A percentile compares a stretch with the other conserved stretches of the same genome.
Conservation (phyloP, 2,113 vertebrate genomes). For the Lophius piscatorius region DNA sequence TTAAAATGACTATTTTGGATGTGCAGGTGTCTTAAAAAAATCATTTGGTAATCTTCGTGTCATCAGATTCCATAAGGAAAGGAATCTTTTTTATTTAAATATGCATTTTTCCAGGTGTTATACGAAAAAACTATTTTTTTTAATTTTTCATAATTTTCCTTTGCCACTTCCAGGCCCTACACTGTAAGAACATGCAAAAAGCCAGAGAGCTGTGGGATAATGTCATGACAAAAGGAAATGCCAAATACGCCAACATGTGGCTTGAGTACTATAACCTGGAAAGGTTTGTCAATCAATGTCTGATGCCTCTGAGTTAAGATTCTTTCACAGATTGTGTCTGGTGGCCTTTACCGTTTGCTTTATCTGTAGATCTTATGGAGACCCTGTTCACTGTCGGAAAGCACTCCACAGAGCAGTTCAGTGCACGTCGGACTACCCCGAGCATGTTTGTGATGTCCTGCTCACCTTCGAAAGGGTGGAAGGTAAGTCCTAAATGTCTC, state of each 20-base stretch:
- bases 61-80: too few species aligned
- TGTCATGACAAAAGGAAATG: conserved; percentile 98
- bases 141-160: not conserved
- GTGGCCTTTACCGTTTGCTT: not conserved
- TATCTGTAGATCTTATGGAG: conserved; percentile 86
- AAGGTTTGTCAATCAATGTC: conserved; percentile 77
- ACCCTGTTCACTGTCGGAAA: conserved; percentile 90
- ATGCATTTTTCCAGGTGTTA: too few species aligned
- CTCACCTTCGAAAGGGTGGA: conserved; percentile 94
- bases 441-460: conserved; percentile 96
- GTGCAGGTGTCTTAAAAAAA: too few species aligned
- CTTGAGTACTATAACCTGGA: conserved; percentile 97
- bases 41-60: too few species aligned
- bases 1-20: too few species aligned
- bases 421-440: conserved; percentile 94
- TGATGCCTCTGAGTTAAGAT: not conserved
- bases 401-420: conserved; percentile 95
- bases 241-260: conserved; percentile 98
- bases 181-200: conserved; percentile 98
- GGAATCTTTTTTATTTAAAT: too few species aligned
- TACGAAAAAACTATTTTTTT: too few species aligned
- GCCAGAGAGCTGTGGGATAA: conserved; percentile 96
- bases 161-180: conserved; percentile 83
- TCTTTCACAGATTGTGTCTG: not conserved
- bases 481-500: conserved; percentile 79